Evolutionary conservation across 2,888 invertebrate species (phyloP).

Genomic region (Sarcophaga rosellei): DNA sequence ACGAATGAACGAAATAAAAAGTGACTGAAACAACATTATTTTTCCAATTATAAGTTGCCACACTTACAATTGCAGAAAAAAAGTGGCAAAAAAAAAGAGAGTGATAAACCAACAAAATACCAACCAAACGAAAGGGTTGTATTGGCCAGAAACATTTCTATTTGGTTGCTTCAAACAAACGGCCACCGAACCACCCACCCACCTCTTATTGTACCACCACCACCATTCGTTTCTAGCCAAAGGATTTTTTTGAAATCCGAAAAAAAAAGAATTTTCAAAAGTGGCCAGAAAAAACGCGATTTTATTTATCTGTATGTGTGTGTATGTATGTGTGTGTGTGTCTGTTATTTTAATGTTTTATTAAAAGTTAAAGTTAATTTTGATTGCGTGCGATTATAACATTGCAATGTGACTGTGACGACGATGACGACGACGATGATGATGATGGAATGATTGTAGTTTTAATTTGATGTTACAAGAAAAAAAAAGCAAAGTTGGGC

Average conservation of each 20-base stretch:
- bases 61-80: constrained; percentile 67
- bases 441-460: constrained; percentile 49
- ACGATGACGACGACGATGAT: constrained; percentile 10
- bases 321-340: constrained; percentile 1
- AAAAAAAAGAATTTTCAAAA: not conserved
- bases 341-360: constrained; percentile 71
- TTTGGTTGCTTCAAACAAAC: constrained; percentile 25
- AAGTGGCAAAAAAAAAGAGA: constrained; percentile 16
- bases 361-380: constrained; percentile 80
- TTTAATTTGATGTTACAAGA: constrained; percentile 42
- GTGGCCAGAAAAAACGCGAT: constrained; percentile 37
- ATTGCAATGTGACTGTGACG: constrained; percentile 25
- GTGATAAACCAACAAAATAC: constrained; percentile 30
- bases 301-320: constrained; percentile 17
- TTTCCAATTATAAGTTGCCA: constrained; percentile 72
- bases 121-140: constrained; percentile 46
- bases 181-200: constrained; percentile 9
- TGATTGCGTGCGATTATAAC: constrained; percentile 78
- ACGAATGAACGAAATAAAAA: constrained; percentile 42
- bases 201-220: not conserved
- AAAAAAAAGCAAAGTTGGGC: constrained; percentile 41
- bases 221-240: constrained; percentile 13
- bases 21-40: constrained; percentile 64
- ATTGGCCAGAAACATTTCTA: constrained; percentile 33
- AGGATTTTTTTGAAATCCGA: constrained; percentile 19